A percentile compares a stretch with the other conserved stretches of the same genome.
Conservation (phyloP, 2,113 vertebrate genomes). For the Nycticryphes semicollaris region DNA sequence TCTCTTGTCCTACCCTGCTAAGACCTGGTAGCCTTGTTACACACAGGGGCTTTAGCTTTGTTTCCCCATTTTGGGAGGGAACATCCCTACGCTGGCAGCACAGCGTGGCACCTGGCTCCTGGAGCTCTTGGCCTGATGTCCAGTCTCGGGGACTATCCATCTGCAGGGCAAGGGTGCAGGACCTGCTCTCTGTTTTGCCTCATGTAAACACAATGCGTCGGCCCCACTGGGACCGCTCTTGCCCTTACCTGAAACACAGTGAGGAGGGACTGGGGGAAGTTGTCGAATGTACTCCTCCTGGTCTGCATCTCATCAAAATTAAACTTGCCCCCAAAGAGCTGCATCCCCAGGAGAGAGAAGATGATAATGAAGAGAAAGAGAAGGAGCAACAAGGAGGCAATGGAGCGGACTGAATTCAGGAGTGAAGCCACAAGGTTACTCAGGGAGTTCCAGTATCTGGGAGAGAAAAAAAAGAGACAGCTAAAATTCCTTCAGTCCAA, state of each 20-base stretch:
- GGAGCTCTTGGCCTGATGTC: background rate
- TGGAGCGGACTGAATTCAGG: conserved; percentile 98
- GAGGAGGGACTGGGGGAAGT: conserved; percentile 98
- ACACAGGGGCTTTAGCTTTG: background rate
- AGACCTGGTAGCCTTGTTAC: background rate
- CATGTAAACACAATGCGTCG: background rate
- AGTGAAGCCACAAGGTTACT: conserved; percentile 98
- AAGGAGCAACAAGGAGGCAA: conserved; percentile 93
- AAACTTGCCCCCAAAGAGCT: conserved; percentile 99
- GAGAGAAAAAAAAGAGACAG: background rate
- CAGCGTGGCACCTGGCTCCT: background rate
- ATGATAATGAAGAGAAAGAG: conserved; percentile 99
- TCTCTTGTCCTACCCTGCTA: background rate
- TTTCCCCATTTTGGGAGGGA: background rate
- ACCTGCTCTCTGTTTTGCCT: background rate
- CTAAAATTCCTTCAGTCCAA: background rate
- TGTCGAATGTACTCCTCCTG: conserved; percentile 95
- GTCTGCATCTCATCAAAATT: conserved; percentile 97
- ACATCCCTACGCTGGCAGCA: background rate
- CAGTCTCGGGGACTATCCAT: background rate
- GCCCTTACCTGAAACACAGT: conserved; percentile 94
- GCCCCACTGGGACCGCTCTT: background rate
- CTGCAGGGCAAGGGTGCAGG: background rate
- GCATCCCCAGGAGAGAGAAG: conserved; percentile 98
- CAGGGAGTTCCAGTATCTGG: conserved; percentile 97